A percentile compares a stretch with the other conserved stretches of the same genome.
phyloP scores from a whole-genome alignment of 1,140 invertebrate genomes.

The Trigoniulus corallinus region DNA sequence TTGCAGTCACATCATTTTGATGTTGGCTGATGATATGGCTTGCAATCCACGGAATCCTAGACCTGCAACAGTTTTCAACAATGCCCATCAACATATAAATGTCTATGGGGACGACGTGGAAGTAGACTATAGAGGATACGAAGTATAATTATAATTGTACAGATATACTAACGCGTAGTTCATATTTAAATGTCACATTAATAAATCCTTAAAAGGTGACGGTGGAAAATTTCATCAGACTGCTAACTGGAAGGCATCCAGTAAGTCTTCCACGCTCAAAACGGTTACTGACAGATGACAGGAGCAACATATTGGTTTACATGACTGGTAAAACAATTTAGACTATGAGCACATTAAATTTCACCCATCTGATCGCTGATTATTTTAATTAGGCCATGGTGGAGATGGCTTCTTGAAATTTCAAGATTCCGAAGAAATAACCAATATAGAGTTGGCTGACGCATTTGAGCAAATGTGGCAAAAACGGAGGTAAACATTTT shows the following conservation, averaged over 20 bases:
- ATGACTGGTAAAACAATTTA: conserved; percentile 36
- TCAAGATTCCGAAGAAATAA: conserved; percentile 98
- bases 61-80: conserved; percentile 96
- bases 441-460: conserved; percentile 95
- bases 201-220: conserved; percentile 45
- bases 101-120: conserved; percentile 99
- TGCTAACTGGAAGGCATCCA: conserved; percentile 79
- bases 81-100: conserved; percentile 94
- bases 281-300: conserved; percentile 84
- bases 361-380: neutral
- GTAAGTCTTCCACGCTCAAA: conserved; percentile 88
- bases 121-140: conserved; percentile 97
- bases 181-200: neutral
- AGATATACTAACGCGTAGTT: too few relatives aligned
- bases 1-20: conserved; percentile 67
- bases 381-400: conserved; percentile 63
- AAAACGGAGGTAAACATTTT: conserved; percentile 53
- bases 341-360: neutral
- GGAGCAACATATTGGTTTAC: conserved; percentile 94
- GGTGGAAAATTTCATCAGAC: conserved; percentile 94
- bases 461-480: conserved; percentile 99
- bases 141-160: conserved; percentile 35
- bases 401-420: conserved; percentile 99
- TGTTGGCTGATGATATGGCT: conserved; percentile 99
- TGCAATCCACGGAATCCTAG: conserved; percentile 95